Base-by-base conservation (phyloP, 1,140 invertebrate species). In the Heliconius nattereri region DNA sequence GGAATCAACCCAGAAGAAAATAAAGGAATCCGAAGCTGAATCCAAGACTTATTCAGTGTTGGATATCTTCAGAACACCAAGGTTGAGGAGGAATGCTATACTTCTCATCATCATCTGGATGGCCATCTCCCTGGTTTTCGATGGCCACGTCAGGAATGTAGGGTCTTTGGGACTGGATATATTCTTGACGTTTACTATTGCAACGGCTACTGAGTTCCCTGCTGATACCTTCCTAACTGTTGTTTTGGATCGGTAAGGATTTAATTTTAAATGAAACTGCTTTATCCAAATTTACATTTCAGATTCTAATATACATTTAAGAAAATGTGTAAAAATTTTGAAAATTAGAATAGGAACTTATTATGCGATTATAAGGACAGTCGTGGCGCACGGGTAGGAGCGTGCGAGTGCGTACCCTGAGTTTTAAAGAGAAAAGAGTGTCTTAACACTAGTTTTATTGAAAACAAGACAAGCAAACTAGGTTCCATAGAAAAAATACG, bases 81-180 rank as follows among this genome's bases (percentile, higher is more conserved):
- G 97, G 7, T 86, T 98, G 16, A 90, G 97, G 7, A 96, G 95
- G 71, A 97, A 97, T 66, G 97, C 97, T 0, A 91, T 98, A 26
- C 91, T 98, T 0, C 94, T 98, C 57, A 97, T 97, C 82, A 71
- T 97, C 7, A 97, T 98, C 75, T 98, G 97, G 97, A 98, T 98
- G 97, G 95, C 96, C 16, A 97, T 98, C 77, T 98, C 97, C 1
- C 87, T 98, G 88, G 96, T 98, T 1, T 98, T 98, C 86, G 97
- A 98, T 85, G 98, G 97, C 2, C 97, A 98, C 87, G 97, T 98
- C 3, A 94, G 98, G 86, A 98, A 98, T 84, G 97, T 98, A 1
- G 97, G 97, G 26, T 97, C 97, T 52, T 93, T 98, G 9, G 97
- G 97, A 1, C 90, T 98, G 81, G 96, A 98, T 84, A 95, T 98